Evolutionary conservation across 2,888 invertebrate genomes (phyloP), one percentile per base, ranked within the genome.

Genomic region (Synergus japonicus): DNA sequence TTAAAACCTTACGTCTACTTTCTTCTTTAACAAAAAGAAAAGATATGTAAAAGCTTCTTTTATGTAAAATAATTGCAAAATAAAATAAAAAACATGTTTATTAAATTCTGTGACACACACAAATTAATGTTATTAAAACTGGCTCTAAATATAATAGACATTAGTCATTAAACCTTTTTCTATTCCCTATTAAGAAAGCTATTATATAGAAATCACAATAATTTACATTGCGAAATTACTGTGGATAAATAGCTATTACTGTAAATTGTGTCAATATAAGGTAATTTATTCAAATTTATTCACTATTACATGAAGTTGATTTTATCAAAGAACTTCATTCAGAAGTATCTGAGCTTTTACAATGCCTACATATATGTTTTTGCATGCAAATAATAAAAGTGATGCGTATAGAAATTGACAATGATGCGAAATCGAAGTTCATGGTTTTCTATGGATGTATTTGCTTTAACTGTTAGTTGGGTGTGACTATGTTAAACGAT

Each of bases 11-110:
- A n/a, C 15, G 18, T 18, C 18, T 54, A 54, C 73, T 73, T 73
- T 73, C 54, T 54, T 73, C 60, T 22, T 54, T n/a, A 54, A 54
- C 22, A 73, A 54, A 37, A 54, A 37, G 49, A n/a, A 69, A 41
- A 49, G 10, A 54, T 73, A 54, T 54, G 41, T 15, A n/a, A 73
- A 15, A n/a, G 12, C 49, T 15, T 69, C 22, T 46, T 49, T 69
- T 43, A 10, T 43, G 2, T 44, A 4, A 22, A 22, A 46, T 46
- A 46, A 12, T 5, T 37, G 58, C 4, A 58, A n/a, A 13, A 58
- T 15, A 7, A 58, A 58, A 8, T 46, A 46, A 46, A 46, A 7
- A 46, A 46, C 13, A 46, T 10, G 46, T 60, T 12, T 9, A 60
- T 60, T 60, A 60, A 60, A 60, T 22, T 60, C 12, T 18, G 18